Evolutionary conservation across 2,888 invertebrate genomes (phyloP).

Genomic region (Rhogogaster chlorosoma): DNA sequence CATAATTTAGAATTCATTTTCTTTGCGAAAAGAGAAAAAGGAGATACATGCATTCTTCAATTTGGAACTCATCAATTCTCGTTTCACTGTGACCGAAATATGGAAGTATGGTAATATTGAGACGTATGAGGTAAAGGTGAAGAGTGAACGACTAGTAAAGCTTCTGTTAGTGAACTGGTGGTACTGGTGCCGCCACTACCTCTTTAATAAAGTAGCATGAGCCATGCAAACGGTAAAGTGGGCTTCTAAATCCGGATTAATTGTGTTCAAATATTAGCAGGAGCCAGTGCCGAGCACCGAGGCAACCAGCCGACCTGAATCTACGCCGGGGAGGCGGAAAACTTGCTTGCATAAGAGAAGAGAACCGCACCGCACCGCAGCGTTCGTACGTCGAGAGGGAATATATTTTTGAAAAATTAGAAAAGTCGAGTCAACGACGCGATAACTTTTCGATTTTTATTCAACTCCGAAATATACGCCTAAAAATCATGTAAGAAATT

Average conservation of each 20-base stretch:
- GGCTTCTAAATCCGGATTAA: conserved; percentile 68
- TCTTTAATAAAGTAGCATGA: conserved; percentile 52
- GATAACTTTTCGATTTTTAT: neutral
- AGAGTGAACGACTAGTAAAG: conserved; percentile 22
- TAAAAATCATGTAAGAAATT: neutral
- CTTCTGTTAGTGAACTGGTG: conserved; percentile 28
- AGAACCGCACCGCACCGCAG: neutral
- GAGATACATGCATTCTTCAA: neutral
- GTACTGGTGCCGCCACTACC: conserved; percentile 19
- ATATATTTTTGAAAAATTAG: neutral
- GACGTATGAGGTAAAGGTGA: conserved; percentile 50
- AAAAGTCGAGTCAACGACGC: neutral
- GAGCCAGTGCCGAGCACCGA: conserved; percentile 13
- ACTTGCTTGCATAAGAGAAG: conserved; percentile 73
- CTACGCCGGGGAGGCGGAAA: conserved; percentile 70
- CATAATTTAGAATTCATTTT: neutral
- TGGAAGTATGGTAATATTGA: conserved; percentile 50
- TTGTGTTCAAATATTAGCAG: conserved; percentile 73
- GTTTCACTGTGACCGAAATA: neutral
- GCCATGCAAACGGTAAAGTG: conserved; percentile 49
- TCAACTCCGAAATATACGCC: neutral
- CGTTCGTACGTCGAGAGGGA: neutral
- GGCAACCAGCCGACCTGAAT: conserved; percentile 66
- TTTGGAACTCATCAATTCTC: neutral
- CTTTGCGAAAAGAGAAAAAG: neutral